These are phyloP conservation scores for Ia io DNA, from an alignment of 2,113 vertebrate species.

Conservation along the genomic window DNA sequence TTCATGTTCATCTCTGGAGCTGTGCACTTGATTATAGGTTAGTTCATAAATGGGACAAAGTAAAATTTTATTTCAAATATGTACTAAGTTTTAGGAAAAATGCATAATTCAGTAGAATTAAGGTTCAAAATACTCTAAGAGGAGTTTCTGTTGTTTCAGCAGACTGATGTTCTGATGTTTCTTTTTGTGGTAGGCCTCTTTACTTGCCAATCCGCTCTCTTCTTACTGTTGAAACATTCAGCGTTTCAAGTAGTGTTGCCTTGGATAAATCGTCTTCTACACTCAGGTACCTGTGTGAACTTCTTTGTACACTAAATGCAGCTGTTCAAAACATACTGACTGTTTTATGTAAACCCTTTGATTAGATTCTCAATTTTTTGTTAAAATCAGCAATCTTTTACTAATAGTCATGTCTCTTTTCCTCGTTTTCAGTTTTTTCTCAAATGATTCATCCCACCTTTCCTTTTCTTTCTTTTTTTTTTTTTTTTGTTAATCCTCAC, in stretches of 20 bases:
- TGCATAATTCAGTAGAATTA: background rate
- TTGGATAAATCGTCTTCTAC: conserved; percentile 95
- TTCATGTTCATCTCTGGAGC: conserved; percentile 97
- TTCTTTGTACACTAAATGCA: background rate
- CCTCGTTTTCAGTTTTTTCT: background rate
- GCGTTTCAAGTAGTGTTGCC: conserved; percentile 94
- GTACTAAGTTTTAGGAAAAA: background rate
- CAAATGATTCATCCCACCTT: background rate
- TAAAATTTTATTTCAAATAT: background rate
- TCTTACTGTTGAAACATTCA: conserved; percentile 96
- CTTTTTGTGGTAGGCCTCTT: conserved; percentile 86
- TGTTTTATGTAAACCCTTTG: background rate
- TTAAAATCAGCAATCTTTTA: background rate
- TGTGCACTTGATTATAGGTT: conserved; percentile 97
- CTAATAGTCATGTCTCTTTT: background rate
- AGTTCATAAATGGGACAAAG: conserved; percentile 28
- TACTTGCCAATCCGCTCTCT: conserved; percentile 93
- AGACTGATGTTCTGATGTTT: background rate
- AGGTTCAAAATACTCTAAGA: background rate
- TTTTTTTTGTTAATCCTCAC: too few relatives aligned
- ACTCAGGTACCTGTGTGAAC: conserved; percentile 86
- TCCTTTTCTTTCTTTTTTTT: background rate
- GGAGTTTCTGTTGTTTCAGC: background rate
- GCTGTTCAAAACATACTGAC: background rate
- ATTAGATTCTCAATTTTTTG: too few relatives aligned